phyloP scores from a whole-genome alignment of 2,888 invertebrate species.

The Scaptomyza caliginosa region DNA sequence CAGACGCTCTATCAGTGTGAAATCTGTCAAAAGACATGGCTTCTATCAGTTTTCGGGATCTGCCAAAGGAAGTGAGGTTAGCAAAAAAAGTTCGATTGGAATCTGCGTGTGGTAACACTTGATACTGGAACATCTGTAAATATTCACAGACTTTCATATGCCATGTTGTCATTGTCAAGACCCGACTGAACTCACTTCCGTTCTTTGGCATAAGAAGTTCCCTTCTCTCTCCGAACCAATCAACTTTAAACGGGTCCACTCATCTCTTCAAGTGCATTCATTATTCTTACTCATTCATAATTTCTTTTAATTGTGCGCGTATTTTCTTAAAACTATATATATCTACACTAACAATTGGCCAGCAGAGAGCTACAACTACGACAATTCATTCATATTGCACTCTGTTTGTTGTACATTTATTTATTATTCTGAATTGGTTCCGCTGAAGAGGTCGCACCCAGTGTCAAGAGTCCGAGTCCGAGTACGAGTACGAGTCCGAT shows the following conservation, averaged over 20 bases:
- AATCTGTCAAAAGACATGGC: constrained; percentile 41
- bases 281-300: constrained; percentile 69
- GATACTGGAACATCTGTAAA: constrained; percentile 8
- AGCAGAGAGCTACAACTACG: constrained; percentile 32
- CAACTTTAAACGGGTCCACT: constrained; percentile 39
- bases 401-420: constrained; percentile 45
- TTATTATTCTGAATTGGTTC: constrained; percentile 64
- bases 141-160: constrained; percentile 13
- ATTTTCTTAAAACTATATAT: constrained; percentile 8
- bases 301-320: constrained; percentile 65
- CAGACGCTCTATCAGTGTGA: constrained; percentile 41
- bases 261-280: constrained; percentile 59
- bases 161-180: constrained; percentile 26
- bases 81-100: constrained; percentile 1
- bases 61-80: constrained; percentile 44
- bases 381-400: constrained; percentile 57
- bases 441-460: constrained; percentile 25
- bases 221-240: constrained; percentile 26
- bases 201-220: constrained; percentile 13
- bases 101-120: neutral
- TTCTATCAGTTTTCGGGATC: constrained; percentile 23
- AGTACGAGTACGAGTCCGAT: constrained; percentile 2
- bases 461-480: constrained; percentile 37
- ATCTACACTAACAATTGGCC: constrained; percentile 46
- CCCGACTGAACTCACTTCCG: constrained; percentile 72